Conservation (phyloP, 1,140 invertebrate genomes). For the Heliconius melpomene region DNA sequence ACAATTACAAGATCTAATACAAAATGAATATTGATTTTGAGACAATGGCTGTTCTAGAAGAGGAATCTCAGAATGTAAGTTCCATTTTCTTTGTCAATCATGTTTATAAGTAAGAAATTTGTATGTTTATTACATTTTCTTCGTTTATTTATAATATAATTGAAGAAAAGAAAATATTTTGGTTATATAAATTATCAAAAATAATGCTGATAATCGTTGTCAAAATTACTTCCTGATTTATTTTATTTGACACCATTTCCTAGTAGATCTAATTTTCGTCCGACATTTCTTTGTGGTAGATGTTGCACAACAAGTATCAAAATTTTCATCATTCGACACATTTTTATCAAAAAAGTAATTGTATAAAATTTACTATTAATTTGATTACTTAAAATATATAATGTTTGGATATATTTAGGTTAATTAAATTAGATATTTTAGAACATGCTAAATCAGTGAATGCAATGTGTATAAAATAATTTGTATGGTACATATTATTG, state of each 20-base stretch:
- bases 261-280: slow-evolving; percentile 19
- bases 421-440: not conserved
- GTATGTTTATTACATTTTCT: slow-evolving; percentile 24
- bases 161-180: not conserved
- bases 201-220: not conserved
- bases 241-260: slow-evolving; percentile 31
- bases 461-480: not conserved
- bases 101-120: slow-evolving; percentile 34
- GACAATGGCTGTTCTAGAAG: slow-evolving; percentile 75
- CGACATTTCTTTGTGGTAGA: slow-evolving; percentile 13
- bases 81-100: slow-evolving; percentile 56
- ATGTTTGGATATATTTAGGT: not conserved
- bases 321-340: slow-evolving; percentile 17
- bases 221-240: slow-evolving; percentile 27
- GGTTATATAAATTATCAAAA: not conserved
- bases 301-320: slow-evolving; percentile 32
- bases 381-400: not conserved
- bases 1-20: slow-evolving; percentile 16
- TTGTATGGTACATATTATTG: not conserved
- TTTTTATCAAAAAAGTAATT: not conserved
- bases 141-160: not conserved
- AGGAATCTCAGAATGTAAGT: slow-evolving; percentile 76
- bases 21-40: slow-evolving; percentile 78
- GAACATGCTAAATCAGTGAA: not conserved
- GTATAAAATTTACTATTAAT: too few species aligned